Base-by-base conservation (phyloP, 2,113 vertebrate species). In the Herpetotheres cachinnans region DNA sequence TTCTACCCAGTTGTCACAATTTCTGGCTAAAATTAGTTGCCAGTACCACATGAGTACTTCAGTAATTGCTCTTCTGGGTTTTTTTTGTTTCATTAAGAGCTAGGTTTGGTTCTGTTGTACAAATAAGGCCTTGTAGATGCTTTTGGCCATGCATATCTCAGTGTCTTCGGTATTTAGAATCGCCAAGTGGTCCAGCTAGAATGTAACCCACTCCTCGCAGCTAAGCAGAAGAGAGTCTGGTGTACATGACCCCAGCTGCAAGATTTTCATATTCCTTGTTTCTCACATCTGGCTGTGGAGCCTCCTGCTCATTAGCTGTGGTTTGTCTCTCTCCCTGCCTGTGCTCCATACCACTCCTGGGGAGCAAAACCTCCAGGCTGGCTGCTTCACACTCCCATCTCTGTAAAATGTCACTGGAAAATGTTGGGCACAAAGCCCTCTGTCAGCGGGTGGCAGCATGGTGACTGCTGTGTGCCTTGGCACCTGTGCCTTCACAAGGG, bases 381-480 rank as follows among this genome's bases (percentile, higher is more conserved):
- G 25, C 13, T 36, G n/a, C 80, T 72, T 89, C 58, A 79, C 0
- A 0, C 59, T 49, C 30, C 30, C 13, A 3, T 44, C 47, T 84
- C 54, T 69, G 21, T 22, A 19, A 49, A 79, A 54, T 1, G 1
- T 5, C 9, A 27, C 6, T 11, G 2, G 52, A 32, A 73, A 36
- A 61, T 2, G 22, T 10, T 47, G 17, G 73, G 44, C 44, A 40
- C 17, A 29, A 36, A 24, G 36, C 36, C 13, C 42, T 10, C 56
- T 1, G 0, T 27, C 42, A 44, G 62, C 17, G 40, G 7, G 32
- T 11, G 32, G 42, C 26, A 19, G 26, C 42, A 36, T 1, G 1
- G 34, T n/a, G 46, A 21, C 50, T 72, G 44, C 36, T 4, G 2
- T 2, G 1, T 38, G 17, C 36, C 15, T 58, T 1, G 3, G 10